Percentiles rank a stretch among this genome's conserved stretches.
Conservation (phyloP, 2,797 vertebrate genomes). For the Sebastiscus albofasciatus region DNA sequence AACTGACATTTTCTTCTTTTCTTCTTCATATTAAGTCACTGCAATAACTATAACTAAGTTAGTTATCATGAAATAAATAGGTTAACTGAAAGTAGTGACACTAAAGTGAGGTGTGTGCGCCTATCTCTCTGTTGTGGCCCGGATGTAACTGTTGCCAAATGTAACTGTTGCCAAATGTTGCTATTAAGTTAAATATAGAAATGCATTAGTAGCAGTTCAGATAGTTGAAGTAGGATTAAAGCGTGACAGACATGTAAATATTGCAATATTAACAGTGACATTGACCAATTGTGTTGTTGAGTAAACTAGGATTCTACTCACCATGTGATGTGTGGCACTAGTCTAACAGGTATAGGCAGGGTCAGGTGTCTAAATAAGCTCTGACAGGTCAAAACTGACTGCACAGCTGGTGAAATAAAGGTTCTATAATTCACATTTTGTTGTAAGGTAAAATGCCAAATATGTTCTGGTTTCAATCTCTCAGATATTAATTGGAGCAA, state of each 20-base stretch:
- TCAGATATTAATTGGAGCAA: neutral
- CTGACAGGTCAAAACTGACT: neutral
- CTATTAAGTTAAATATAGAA: constrained; percentile 4
- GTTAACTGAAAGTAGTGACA: neutral
- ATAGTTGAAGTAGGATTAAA: neutral
- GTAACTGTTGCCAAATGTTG: neutral
- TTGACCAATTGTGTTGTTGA: neutral
- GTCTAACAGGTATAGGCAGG: neutral
- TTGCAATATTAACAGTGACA: neutral
- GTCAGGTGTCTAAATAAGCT: neutral
- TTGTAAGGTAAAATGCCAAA: neutral
- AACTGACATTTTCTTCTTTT: neutral
- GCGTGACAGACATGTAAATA: neutral
- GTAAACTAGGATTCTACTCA: neutral
- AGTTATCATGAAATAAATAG: neutral
- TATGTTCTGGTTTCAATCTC: neutral
- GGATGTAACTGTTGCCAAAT: neutral
- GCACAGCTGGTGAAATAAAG: neutral
- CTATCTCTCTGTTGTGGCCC: neutral
- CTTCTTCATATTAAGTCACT: no score
- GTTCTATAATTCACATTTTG: neutral
- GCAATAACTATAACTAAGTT: neutral
- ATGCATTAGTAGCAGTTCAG: neutral
- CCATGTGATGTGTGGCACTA: neutral
- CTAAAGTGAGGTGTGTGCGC: neutral